These are phyloP conservation scores for Clinocottus analis DNA, from an alignment of 2,113 vertebrate species.

Conservation along the genomic window DNA sequence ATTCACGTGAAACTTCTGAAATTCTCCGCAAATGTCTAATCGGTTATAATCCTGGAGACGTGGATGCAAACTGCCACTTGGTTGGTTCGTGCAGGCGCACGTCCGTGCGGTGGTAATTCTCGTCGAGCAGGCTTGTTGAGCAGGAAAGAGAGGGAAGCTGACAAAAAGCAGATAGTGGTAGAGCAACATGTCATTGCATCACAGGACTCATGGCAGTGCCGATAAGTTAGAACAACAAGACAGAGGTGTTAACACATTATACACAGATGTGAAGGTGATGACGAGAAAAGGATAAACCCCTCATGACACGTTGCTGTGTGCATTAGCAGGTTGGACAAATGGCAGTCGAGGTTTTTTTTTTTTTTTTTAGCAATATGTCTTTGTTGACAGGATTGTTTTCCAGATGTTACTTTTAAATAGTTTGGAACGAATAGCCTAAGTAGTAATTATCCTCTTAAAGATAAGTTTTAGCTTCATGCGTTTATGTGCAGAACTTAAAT, in stretches of 20 bases:
- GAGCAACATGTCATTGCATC: neutral
- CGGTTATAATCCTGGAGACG: neutral
- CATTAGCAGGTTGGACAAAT: conserved; percentile 8
- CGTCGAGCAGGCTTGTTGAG: conserved; percentile 24
- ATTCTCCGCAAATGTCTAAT: neutral
- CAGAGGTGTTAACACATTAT: neutral
- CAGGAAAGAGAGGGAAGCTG: conserved; percentile 69
- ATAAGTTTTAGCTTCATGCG: conserved; percentile 28
- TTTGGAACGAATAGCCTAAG: neutral
- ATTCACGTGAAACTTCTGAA: neutral
- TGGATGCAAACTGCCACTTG: neutral
- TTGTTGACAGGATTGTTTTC: neutral
- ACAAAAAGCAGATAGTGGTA: conserved; percentile 48
- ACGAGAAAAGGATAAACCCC: neutral
- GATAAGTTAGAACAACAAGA: conserved; percentile 57
- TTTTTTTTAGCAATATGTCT: neutral
- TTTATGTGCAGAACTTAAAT: neutral
- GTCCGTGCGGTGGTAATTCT: neutral
- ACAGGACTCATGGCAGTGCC: conserved; percentile 50
- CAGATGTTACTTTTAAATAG: neutral
- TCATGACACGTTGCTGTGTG: neutral
- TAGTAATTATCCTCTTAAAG: conserved; percentile 13
- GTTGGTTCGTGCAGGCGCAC: neutral
- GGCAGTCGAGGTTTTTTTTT: neutral
- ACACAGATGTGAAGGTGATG: neutral